Conservation (phyloP, 2,888 invertebrate species). For the Exocentrus adspersus region DNA sequence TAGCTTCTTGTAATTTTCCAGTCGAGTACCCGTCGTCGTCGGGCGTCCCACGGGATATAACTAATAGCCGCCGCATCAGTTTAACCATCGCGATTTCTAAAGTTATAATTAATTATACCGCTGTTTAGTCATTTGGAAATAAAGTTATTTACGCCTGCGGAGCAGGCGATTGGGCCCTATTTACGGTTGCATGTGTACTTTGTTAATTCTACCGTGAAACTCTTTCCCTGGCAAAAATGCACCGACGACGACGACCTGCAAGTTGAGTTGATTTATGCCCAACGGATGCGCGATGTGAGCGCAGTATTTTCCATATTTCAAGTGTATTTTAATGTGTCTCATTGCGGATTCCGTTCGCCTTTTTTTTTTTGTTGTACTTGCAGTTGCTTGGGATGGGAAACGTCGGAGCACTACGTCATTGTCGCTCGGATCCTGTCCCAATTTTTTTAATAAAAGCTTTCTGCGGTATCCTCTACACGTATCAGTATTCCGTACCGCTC, state of each 20-base stretch:
- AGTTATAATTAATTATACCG: conserved; percentile 38
- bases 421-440: no score
- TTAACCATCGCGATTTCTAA: background rate
- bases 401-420: no score
- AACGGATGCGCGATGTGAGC: conserved; percentile 23
- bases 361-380: no score
- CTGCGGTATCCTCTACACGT: no score
- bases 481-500: no score
- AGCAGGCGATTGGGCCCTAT: conserved; percentile 51
- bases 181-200: conserved; percentile 41
- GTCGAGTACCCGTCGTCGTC: conserved; percentile 2
- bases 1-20: conserved; percentile 34
- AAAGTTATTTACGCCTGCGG: conserved; percentile 55
- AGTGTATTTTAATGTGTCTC: no score
- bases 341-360: no score
- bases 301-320: conserved; percentile 19
- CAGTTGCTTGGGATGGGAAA: no score
- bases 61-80: conserved; percentile 9
- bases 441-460: no score
- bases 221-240: conserved; percentile 26
- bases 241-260: conserved; percentile 23
- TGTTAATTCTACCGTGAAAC: conserved; percentile 41
- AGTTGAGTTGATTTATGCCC: conserved; percentile 27
- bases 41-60: conserved; percentile 2
- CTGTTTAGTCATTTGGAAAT: conserved; percentile 46